Evolutionary conservation across 92 coral and sea anemone genomes (phyloP).

Genomic region (Galaxea fascicularis): DNA sequence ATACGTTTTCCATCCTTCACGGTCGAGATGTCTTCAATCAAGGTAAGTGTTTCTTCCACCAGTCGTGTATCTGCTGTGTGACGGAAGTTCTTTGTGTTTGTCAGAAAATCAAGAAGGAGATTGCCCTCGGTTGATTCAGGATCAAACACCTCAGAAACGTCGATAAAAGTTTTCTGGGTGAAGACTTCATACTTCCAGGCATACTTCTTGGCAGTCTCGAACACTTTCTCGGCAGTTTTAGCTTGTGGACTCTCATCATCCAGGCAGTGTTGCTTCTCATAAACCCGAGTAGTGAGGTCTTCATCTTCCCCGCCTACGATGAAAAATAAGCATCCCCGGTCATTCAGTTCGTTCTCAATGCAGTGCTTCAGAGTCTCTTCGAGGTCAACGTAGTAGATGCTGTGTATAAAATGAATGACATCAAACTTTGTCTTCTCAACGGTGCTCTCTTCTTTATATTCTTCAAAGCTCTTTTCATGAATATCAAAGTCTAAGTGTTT

Average conservation of each 20-base stretch:
- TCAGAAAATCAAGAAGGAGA: neutral
- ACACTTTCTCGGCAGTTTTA: neutral
- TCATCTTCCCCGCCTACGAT: neutral
- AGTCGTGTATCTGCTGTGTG: neutral
- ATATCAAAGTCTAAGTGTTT: neutral
- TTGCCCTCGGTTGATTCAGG: neutral
- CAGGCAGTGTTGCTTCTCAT: neutral
- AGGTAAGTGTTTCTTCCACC: neutral
- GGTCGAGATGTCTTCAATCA: neutral
- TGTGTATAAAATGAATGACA: slow-evolving; percentile 58
- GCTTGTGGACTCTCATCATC: neutral
- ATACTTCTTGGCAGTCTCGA: neutral
- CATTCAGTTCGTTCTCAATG: neutral
- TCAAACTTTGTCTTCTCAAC: slow-evolving; percentile 31
- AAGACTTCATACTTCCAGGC: neutral
- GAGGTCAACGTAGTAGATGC: slow-evolving; percentile 27
- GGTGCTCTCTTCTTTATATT: slow-evolving; percentile 9
- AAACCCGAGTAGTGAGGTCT: neutral
- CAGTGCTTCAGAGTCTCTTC: slow-evolving; percentile 44
- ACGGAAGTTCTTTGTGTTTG: neutral
- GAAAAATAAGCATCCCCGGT: neutral
- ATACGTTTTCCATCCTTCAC: neutral
- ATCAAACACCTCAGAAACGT: neutral
- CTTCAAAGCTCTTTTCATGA: neutral
- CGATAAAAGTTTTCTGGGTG: neutral